Percentiles rank a stretch among this genome's conserved stretches.
Conservation (phyloP, 2,797 vertebrate genomes). For the Ataeniobius toweri region DNA sequence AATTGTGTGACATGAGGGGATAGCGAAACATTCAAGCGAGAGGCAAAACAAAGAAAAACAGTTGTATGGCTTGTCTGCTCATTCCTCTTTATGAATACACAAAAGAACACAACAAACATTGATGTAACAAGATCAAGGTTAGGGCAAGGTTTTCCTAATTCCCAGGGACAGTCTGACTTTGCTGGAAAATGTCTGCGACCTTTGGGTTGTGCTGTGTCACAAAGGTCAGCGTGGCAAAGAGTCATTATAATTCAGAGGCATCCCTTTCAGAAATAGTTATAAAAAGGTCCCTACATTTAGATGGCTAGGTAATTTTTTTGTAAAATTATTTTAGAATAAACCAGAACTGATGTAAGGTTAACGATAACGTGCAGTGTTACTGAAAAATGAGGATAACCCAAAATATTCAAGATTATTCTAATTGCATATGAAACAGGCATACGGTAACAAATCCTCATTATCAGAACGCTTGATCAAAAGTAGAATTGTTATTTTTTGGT, state of each 20-base stretch:
- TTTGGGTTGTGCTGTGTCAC: slow-evolving; percentile 49
- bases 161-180: slow-evolving; percentile 58
- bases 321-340: background rate
- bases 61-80: slow-evolving; percentile 38
- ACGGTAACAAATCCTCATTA: too few species aligned
- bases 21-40: slow-evolving; percentile 19
- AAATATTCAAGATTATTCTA: background rate
- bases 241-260: slow-evolving; percentile 46
- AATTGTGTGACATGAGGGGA: slow-evolving; percentile 47
- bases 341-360: background rate
- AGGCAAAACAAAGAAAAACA: slow-evolving; percentile 28
- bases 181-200: slow-evolving; percentile 44
- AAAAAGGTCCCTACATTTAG: background rate
- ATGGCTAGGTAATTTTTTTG: background rate
- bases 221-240: slow-evolving; percentile 22
- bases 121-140: slow-evolving; percentile 35
- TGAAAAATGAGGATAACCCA: background rate
- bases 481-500: too few species aligned
- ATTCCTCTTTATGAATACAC: slow-evolving; percentile 38
- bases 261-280: slow-evolving; percentile 2
- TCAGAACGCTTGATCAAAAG: too few species aligned
- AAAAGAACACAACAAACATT: background rate
- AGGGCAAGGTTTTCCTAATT: slow-evolving; percentile 44
- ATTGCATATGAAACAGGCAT: background rate
- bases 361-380: background rate